Evolutionary conservation across 1,140 invertebrate species (phyloP).

Genomic region (Drosophila serrata): DNA sequence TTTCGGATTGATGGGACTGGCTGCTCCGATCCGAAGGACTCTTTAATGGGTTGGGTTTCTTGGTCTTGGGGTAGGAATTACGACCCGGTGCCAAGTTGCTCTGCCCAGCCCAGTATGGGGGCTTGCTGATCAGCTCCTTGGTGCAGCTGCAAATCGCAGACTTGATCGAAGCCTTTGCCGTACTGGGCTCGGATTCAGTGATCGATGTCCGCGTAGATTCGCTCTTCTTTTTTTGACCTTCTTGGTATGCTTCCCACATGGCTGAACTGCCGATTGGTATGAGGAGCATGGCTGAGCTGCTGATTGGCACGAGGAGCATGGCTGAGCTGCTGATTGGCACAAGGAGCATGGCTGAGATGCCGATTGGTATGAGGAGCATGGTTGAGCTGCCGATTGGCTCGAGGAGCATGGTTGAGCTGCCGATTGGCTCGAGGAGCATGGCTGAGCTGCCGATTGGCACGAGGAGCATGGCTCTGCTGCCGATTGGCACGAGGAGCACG

Average conservation of each 20-base stretch:
- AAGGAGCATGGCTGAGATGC: background rate
- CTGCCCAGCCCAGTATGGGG: constrained; percentile 19
- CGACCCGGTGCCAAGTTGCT: constrained; percentile 5
- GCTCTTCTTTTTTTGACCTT: no score
- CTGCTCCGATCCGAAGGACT: background rate
- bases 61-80: background rate
- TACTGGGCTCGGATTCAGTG: background rate
- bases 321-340: no score
- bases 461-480: no score
- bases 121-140: background rate
- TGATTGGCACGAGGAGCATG: background rate
- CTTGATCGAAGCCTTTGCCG: background rate
- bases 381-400: no score
- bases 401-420: no score
- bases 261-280: background rate
- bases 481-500: no score
- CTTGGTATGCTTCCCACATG: background rate
- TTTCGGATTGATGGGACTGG: background rate
- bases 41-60: background rate
- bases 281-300: background rate
- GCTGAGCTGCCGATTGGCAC: no score
- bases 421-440: no score
- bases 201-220: background rate
- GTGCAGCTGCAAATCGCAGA: background rate
- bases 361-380: background rate